Evolutionary conservation across 2,113 vertebrate genomes (phyloP), one percentile per base, ranked within the genome.

Genomic region (Chrysochloris asiatica): DNA sequence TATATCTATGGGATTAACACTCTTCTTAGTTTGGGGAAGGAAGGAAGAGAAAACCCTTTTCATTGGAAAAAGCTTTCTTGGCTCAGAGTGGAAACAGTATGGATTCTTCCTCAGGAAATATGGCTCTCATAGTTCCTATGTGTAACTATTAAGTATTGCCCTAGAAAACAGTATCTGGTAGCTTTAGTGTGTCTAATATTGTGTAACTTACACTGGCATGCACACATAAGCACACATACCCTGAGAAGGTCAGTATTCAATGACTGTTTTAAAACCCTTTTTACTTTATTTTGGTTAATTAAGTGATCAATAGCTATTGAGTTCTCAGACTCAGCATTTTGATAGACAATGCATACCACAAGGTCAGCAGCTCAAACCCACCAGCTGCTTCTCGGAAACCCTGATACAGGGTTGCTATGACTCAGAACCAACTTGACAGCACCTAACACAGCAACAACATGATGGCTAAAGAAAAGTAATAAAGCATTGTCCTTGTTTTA

Each of bases 281-380:
- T 75, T 41, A 56, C 36, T 38, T 88, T 90, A 72, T 71, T 69
- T 93, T 83, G 2, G 28, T 63, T 86, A 86, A 83, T 84, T 19
- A 77, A 14, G 63, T 48, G 6, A 75, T 72, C 4, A 43, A 17
- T 69, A n/a, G 52, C 72, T 90, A 45, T 88, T 83, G 80, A 89
- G 33, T 78, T 2, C 10, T 67, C 83, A 33, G 71, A 4, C 28
- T 21, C 8, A 24, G 61, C 16, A 67, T 48, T 79, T 82, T 79
- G 52, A 2, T 65, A 79, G 38, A 86, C 8, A 87, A 4, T 30
- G 48, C 16, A 8, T 61, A n/a, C n/a, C n/a, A n/a, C n/a, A n/a
- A n/a, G n/a, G n/a, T n/a, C n/a, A n/a, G n/a, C n/a, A n/a, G n/a
- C n/a, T n/a, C n/a, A n/a, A n/a, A n/a, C n/a, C n/a, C n/a, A n/a